Percentiles rank a stretch among this genome's conserved stretches.
Evolutionary conservation across 2,113 vertebrate species (phyloP).

Genomic region (Aepyceros melampus): DNA sequence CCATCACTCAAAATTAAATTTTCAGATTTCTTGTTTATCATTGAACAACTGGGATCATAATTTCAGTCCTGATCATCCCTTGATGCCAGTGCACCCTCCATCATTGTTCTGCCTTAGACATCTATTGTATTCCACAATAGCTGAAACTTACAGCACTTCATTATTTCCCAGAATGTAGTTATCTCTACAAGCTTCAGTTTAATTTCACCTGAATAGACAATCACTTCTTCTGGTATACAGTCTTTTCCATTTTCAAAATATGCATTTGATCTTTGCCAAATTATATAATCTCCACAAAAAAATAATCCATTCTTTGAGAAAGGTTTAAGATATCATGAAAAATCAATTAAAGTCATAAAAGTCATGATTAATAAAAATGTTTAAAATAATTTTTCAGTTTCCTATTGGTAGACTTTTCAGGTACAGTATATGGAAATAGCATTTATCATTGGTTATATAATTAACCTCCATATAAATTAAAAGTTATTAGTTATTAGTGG

Average conservation of each 20-base stretch:
- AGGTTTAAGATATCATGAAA: constrained; percentile 14
- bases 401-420: constrained; percentile 15
- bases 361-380: constrained; percentile 14
- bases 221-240: neutral
- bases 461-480: neutral
- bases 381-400: constrained; percentile 32
- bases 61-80: neutral
- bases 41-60: neutral
- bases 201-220: constrained; percentile 15
- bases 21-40: constrained; percentile 28
- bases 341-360: constrained; percentile 39
- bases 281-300: neutral
- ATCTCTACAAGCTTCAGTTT: neutral
- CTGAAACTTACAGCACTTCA: neutral
- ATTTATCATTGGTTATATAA: constrained; percentile 30
- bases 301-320: neutral
- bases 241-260: neutral
- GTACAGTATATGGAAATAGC: neutral
- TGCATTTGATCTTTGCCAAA: neutral
- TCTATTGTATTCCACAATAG: neutral
- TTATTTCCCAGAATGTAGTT: constrained; percentile 30
- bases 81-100: neutral
- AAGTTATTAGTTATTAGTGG: constrained; percentile 21
- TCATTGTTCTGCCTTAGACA: neutral
- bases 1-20: constrained; percentile 30